phyloP scores from a whole-genome alignment of 2,797 vertebrate genomes.

The Urocyon cinereoargenteus region DNA sequence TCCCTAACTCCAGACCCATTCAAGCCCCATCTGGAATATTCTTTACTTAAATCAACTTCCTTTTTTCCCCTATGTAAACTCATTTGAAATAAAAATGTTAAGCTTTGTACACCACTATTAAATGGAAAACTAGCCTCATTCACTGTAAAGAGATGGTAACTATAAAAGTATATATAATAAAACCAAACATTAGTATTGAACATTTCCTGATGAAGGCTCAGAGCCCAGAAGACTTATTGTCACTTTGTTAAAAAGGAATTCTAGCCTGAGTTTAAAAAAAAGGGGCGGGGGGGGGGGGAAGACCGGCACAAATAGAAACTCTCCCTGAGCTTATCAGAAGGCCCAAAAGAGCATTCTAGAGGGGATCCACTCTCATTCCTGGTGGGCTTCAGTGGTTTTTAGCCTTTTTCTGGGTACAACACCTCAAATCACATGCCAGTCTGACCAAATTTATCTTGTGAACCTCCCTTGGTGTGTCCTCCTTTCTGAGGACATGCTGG shows the following conservation, averaged over 20 bases:
- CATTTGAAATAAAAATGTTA: slow-evolving; percentile 20
- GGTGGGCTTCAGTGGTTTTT: background rate
- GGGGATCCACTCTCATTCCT: background rate
- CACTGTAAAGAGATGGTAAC: background rate
- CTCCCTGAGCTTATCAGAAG: background rate
- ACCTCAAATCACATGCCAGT: background rate
- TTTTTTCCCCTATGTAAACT: background rate
- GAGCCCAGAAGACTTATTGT: background rate
- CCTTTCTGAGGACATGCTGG: background rate
- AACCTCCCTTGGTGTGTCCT: background rate
- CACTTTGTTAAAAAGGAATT: background rate
- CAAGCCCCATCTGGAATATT: background rate
- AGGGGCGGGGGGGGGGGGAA: accelerated
- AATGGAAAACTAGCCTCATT: background rate
- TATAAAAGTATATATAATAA: background rate
- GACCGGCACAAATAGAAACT: background rate
- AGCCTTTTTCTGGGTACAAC: background rate
- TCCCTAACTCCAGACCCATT: background rate
- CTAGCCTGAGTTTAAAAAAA: background rate
- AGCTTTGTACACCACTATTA: background rate
- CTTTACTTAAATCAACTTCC: slow-evolving; percentile 11
- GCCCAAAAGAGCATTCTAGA: background rate
- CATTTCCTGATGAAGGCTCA: background rate
- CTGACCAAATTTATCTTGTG: background rate
- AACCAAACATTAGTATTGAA: background rate